These are phyloP conservation scores for Drosophila simulans DNA, from an alignment of 1,140 invertebrate species.

Conservation along the genomic window DNA sequence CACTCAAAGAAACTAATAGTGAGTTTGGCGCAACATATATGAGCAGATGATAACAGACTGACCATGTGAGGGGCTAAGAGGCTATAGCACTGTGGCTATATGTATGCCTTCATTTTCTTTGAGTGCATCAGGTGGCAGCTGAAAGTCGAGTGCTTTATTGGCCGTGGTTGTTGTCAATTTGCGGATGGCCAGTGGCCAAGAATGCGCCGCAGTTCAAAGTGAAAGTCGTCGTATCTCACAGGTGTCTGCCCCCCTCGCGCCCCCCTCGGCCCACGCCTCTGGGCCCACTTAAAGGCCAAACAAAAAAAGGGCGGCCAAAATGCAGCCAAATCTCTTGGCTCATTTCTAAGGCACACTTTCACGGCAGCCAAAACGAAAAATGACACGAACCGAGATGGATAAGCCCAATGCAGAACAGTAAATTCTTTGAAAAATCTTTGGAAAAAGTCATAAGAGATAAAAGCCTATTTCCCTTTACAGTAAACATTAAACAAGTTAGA, in stretches of 20 bases:
- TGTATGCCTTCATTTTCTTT: not conserved
- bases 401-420: slow-evolving; percentile 3
- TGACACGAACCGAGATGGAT: not conserved
- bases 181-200: slow-evolving; percentile 35
- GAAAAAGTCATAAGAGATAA: not conserved
- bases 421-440: not conserved
- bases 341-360: slow-evolving; percentile 22
- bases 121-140: slow-evolving; percentile 17
- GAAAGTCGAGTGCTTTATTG: slow-evolving; percentile 31
- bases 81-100: no score
- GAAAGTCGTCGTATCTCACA: slow-evolving; percentile 32
- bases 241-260: slow-evolving; percentile 8
- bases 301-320: slow-evolving; percentile 6
- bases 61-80: no score
- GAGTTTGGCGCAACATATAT: not conserved
- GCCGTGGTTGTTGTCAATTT: slow-evolving; percentile 7
- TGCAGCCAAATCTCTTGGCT: slow-evolving; percentile 3
- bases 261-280: not conserved
- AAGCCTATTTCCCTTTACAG: slow-evolving; percentile 6
- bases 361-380: not conserved
- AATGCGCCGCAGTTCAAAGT: slow-evolving; percentile 39
- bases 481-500: slow-evolving; percentile 3
- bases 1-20: not conserved
- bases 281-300: not conserved
- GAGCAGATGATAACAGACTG: no score